Base-by-base conservation (phyloP, 2,888 invertebrate species). In the Monochamus alternatus region DNA sequence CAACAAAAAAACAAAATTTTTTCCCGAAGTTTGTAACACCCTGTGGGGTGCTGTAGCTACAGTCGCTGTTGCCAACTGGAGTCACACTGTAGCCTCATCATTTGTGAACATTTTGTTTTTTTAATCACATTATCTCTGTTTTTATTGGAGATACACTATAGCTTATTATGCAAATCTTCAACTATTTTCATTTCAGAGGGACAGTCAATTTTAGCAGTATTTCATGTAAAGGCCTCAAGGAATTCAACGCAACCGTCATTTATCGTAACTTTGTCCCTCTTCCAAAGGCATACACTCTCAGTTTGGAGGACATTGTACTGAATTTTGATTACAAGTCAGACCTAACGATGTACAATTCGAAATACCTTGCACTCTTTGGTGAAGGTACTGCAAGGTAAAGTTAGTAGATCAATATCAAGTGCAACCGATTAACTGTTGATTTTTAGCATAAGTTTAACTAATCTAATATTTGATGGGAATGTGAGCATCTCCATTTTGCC, bases 401-500 rank as follows among this genome's bases (percentile, higher is more conserved):
- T n/a, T 3, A 60, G 30, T n/a, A 5, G 38, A 38, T 4, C 4
- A 38, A 38, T 38, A 7, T 38, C 5, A 7, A 38, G 38, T 4
- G 38, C 4, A 38, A 38, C 1, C 7, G 7, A 22, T 22, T 38
- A 47, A 47, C 9, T 47, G 12, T 47, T 47, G 9, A 47, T n/a
- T 14, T 38, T 68, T 68, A 68, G 68, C 31, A 59, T 59, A 43
- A 59, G 58, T 12, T 44, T 68, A 44, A 68, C 22, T 3, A 68
- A 68, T 38, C 43, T 68, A 12, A 55, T 14, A 68, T 8, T 68
- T 22, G 59, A 43, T 43, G 68, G 68, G 7, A 43, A 58, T 30
- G 7, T 68, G 5, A 58, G 58, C 5, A 58, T 59, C 7, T 43
- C 68, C 1, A 7, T 68, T 38, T 7, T 59, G 2, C 68, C 55